Evolutionary conservation across 2,888 invertebrate species (phyloP), one percentile per base, ranked within the genome.

Genomic region (Calliscelio sp.): DNA sequence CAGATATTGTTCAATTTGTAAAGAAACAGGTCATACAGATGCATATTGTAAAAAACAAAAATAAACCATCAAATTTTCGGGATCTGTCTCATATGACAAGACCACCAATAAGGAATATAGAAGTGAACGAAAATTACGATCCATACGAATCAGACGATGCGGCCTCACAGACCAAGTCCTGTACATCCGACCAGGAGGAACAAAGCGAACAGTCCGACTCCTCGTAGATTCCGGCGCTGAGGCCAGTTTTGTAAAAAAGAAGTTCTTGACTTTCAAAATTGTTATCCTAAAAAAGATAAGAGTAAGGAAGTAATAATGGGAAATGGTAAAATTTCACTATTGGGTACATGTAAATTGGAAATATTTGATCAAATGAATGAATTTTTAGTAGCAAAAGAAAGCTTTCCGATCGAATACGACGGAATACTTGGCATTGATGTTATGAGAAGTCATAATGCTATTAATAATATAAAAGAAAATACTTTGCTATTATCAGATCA

Each of bases 71-170:
- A 38, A 59, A 59, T 35, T 59, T 38, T 59, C 59, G 22, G 10
- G 18, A 20, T 1, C 6, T 11, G 8, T 14, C 24, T 10, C 11
- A 14, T 24, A 6, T 24, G 11, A 22, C 24, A 5, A 11, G 11
- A 24, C 51, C 51, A 53, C 51, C 59, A 2, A 59, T 59, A 38
- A 5, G 59, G n/a, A 59, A 35, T 20, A 11, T 38, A 8, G 59
- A 38, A 59, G 1, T 20, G 5, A 11, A 59, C 59, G 5, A 38
- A 18, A 22, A 59, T 10, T 38, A 7, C 20, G 59, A 59, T 11
- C 35, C 59, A 4, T 59, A 11, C 59, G 59, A 59, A 59, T 59
- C 59, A 16, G 59, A 59, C 18, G 59, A 38, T 59, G 38, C 38
- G 38, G 35, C 2, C 35, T 38, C 38, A 14, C 22, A 25, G 59